Base-by-base conservation (phyloP, 2,113 vertebrate species). In the Coptodon bakossiorum region DNA sequence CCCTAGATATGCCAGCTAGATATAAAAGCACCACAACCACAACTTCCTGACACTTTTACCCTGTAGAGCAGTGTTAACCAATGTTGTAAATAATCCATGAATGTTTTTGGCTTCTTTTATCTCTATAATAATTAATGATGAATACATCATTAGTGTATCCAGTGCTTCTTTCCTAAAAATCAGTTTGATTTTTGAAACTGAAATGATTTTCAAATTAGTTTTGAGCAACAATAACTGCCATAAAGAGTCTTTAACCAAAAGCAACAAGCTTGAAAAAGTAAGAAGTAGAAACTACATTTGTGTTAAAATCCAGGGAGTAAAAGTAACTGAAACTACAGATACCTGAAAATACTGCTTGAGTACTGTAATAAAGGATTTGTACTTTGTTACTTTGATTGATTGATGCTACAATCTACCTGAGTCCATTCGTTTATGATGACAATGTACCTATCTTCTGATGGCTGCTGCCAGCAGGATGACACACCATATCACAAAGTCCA, bases 391-490 rank as follows among this genome's bases (percentile, higher is more conserved):
- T 61, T 61, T 34, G 29, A 34, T 4, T 34, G 29, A 34, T 0
- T 19, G 2, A 61, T 61, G 29, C 0, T 59, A 0, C 4, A 59
- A 16, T 2, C 13, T 16, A 57, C 56, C 56, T 29, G 24, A 29
- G 7, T 59, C 4, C 27, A 29, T 59, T 59, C 0, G 0, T 29
- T 59, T 59, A 29, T 59, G 7, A 29, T 29, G 27, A 59, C 27
- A 16, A 29, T 29, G 56, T 59, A 59, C 27, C 0, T 0, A 0
- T 59, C 24, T 29, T 59, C 56, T 59, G 0, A 59, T 29, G 56
- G 13, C 24, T 16, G 56, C 56, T 59, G 29, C 56, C 56, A 59
- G 56, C 0, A 59, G 7, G 13, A 59, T 56, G 22, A 56, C 11
- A 0, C 53, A 56, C 53, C 53, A 56, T 1, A 27, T 59, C 56